Conservation (phyloP, 64 coral and sea anemone genomes). For the Montipora efflorescens region DNA sequence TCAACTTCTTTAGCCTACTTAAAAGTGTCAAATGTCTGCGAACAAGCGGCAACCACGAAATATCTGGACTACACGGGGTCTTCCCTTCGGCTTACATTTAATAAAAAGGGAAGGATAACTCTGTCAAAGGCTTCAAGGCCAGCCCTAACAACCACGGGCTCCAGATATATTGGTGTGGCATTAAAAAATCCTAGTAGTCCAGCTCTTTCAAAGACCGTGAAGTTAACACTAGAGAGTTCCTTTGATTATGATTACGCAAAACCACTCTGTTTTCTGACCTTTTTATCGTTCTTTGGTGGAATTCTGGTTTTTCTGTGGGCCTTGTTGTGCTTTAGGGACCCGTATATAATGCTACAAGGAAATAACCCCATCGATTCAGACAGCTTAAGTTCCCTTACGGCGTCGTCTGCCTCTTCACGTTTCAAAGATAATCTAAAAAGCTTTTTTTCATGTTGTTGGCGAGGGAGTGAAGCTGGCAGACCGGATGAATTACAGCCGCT, state of each 20-base stretch:
- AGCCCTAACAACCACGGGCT: not conserved
- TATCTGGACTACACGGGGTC: not conserved
- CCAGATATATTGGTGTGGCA: conserved; percentile 52
- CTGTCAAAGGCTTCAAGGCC: conserved; percentile 72
- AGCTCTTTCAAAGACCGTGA: not conserved
- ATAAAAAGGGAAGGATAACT: conserved; percentile 65
- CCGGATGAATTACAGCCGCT: conserved; percentile 27
- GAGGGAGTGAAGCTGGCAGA: not conserved
- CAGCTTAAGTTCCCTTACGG: not conserved
- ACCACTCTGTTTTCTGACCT: conserved; percentile 55
- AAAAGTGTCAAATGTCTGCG: conserved; percentile 37
- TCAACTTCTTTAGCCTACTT: not conserved
- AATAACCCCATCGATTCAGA: not conserved
- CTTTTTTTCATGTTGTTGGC: conserved; percentile 27
- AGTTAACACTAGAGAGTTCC: conserved; percentile 20
- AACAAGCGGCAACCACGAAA: not conserved
- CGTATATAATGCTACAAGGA: conserved; percentile 4
- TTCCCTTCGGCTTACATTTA: conserved; percentile 55
- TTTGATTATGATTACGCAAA: conserved; percentile 50
- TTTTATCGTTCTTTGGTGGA: conserved; percentile 45
- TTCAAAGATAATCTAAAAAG: conserved; percentile 32
- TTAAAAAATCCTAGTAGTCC: not conserved
- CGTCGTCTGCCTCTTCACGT: not conserved
- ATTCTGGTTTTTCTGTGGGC: conserved; percentile 60
- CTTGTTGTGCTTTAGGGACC: conserved; percentile 58